These are phyloP conservation scores for Romanomermis culicivorax DNA, from an alignment of 2,888 invertebrate species.

Conservation along the genomic window DNA sequence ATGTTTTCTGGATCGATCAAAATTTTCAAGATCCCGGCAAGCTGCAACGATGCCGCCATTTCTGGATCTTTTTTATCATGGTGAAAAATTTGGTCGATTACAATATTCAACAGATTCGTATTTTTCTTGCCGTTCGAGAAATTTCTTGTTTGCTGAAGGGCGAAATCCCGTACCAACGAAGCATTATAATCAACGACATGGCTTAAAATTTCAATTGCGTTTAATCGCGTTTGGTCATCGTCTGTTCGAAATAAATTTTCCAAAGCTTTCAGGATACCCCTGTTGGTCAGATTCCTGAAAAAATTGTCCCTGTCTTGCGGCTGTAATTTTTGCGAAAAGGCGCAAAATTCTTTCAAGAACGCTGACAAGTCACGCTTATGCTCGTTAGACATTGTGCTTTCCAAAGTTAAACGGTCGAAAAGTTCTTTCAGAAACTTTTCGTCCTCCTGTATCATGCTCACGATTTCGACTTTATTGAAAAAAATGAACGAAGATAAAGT, in stretches of 20 bases:
- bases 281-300: constrained; percentile 41
- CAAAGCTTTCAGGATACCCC: constrained; percentile 22
- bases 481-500: constrained; percentile 95
- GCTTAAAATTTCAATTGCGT: constrained; percentile 89
- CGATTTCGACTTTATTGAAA: constrained; percentile 99
- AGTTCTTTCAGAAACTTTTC: constrained; percentile 83
- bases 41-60: constrained; percentile 83
- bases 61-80: constrained; percentile 56
- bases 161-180: constrained; percentile 85
- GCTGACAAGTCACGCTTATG: constrained; percentile 79
- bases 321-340: constrained; percentile 92
- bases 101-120: constrained; percentile 48
- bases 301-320: constrained; percentile 89
- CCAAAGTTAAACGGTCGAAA: constrained; percentile 73
- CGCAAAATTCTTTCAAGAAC: constrained; percentile 96
- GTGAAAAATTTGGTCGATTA: constrained; percentile 91
- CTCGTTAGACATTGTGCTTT: constrained; percentile 49
- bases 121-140: background rate
- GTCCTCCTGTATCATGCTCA: constrained; percentile 86
- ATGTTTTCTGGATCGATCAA: constrained; percentile 93
- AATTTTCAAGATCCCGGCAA: constrained; percentile 77
- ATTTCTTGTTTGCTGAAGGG: constrained; percentile 49
- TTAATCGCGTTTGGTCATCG: constrained; percentile 78
- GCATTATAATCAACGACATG: constrained; percentile 96
- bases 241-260: constrained; percentile 34